These are phyloP conservation scores for Eumeta japonica DNA, from an alignment of 1,140 invertebrate genomes.

Conservation along the genomic window DNA sequence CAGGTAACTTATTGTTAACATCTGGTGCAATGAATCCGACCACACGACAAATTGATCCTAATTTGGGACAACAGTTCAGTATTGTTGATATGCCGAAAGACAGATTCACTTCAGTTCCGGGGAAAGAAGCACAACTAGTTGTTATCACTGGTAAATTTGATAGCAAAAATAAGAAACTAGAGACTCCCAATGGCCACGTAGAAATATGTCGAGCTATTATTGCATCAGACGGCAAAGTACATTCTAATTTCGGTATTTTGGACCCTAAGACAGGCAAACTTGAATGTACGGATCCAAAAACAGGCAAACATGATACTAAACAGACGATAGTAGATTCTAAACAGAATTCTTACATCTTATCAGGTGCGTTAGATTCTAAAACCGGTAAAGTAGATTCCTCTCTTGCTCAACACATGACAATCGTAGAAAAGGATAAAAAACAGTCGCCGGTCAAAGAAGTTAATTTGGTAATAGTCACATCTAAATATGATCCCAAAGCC, in stretches of 20 bases:
- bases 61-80: slow-evolving; percentile 20
- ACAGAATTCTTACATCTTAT: slow-evolving; percentile 56
- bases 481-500: slow-evolving; percentile 61
- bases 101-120: slow-evolving; percentile 6
- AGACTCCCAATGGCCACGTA: slow-evolving; percentile 58
- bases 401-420: slow-evolving; percentile 57
- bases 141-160: slow-evolving; percentile 60
- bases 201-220: slow-evolving; percentile 22
- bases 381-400: slow-evolving; percentile 58
- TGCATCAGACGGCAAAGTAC: slow-evolving; percentile 53
- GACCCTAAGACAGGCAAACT: slow-evolving; percentile 59
- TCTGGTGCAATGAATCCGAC: slow-evolving; percentile 36
- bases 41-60: slow-evolving; percentile 33
- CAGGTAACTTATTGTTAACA: slow-evolving; percentile 37
- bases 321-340: slow-evolving; percentile 58
- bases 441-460: slow-evolving; percentile 47
- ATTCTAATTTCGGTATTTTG: slow-evolving; percentile 56
- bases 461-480: slow-evolving; percentile 59
- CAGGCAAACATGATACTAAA: slow-evolving; percentile 58
- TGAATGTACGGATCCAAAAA: slow-evolving; percentile 52
- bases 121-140: slow-evolving; percentile 59
- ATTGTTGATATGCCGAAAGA: neutral
- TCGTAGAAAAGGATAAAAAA: slow-evolving; percentile 46
- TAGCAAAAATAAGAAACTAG: slow-evolving; percentile 58
- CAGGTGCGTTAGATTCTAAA: slow-evolving; percentile 58